phyloP scores from a whole-genome alignment of 2,797 vertebrate genomes.

The Threskiornis aethiopicus region DNA sequence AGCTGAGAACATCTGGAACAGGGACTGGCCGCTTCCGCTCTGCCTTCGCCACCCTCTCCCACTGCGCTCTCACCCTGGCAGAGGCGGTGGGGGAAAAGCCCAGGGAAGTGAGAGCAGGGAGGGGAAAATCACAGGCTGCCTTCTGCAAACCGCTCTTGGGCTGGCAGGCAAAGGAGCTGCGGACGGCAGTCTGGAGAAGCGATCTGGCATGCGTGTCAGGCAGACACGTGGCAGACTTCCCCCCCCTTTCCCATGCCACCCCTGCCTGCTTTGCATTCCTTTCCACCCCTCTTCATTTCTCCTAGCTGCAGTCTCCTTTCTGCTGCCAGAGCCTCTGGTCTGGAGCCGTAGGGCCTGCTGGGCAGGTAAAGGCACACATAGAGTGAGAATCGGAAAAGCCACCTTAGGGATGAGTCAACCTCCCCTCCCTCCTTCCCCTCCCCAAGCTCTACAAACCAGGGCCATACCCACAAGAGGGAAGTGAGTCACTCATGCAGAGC shows the following conservation, averaged over 20 bases:
- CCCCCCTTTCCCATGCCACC: background rate
- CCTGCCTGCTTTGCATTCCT: conserved; percentile 1
- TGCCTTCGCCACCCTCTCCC: background rate
- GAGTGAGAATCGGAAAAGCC: background rate
- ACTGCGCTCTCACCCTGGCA: background rate
- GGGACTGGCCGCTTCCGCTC: background rate
- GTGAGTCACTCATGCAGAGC: conserved; percentile 62
- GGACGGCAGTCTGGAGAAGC: background rate
- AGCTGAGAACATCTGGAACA: background rate
- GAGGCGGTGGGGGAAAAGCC: background rate
- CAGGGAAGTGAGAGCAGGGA: background rate
- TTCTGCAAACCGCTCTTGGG: background rate
- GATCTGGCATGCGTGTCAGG: background rate
- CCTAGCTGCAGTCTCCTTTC: background rate
- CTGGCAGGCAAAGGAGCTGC: background rate
- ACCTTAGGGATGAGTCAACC: background rate
- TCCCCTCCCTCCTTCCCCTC: conserved; percentile 45
- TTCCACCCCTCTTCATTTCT: background rate
- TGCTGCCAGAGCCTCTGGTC: conserved; percentile 25
- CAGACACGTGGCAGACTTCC: background rate
- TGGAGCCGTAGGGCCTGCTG: background rate
- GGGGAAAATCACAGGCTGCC: background rate
- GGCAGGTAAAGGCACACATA: background rate
- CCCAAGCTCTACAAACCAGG: conserved; percentile 53
- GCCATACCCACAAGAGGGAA: conserved; percentile 61